Conservation (phyloP, 2,797 vertebrate genomes). For the Eurystomus glaucurus region DNA sequence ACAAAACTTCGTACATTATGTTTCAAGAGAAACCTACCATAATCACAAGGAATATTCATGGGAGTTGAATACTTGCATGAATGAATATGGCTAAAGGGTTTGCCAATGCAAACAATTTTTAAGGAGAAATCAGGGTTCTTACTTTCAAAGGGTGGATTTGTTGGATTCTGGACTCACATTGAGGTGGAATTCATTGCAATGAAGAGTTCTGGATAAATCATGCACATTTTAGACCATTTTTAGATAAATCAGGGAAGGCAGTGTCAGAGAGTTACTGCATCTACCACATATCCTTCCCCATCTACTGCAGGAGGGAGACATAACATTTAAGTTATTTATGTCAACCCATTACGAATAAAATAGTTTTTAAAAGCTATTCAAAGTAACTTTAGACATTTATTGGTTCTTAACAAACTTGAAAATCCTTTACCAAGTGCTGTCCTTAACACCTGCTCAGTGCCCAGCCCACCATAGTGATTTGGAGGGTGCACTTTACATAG, state of each 20-base stretch:
- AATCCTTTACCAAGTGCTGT: neutral
- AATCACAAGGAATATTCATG: neutral
- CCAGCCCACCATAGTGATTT: neutral
- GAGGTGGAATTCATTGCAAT: neutral
- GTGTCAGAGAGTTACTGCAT: neutral
- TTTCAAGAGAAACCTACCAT: neutral
- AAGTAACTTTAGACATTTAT: neutral
- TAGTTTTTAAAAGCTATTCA: neutral
- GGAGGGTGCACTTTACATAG: neutral
- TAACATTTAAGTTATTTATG: neutral
- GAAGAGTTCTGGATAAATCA: neutral
- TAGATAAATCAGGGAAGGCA: neutral
- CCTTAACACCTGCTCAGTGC: neutral
- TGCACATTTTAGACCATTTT: neutral
- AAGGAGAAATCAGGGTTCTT: neutral
- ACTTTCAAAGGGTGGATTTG: neutral
- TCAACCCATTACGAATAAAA: neutral
- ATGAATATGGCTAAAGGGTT: neutral
- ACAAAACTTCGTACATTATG: neutral
- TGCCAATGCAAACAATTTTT: accelerated
- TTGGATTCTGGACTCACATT: neutral
- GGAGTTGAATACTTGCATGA: neutral
- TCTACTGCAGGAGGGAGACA: neutral
- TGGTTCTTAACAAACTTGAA: neutral
- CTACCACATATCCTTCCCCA: neutral